Evolutionary conservation across 2,797 vertebrate species (phyloP).

Genomic region (Diglossa cyanea): DNA sequence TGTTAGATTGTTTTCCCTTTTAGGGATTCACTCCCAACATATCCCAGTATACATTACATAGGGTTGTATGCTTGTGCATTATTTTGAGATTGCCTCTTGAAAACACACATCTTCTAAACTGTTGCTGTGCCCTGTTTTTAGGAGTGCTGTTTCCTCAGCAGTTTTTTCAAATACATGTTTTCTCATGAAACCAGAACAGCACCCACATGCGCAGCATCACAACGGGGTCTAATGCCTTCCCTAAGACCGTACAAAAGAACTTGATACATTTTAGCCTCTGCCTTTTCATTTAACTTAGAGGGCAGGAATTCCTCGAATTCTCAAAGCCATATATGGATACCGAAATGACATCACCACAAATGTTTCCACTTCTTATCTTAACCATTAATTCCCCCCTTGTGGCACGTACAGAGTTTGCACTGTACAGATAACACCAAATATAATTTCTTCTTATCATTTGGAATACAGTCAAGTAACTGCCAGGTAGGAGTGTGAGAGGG

Average conservation of each 20-base stretch:
- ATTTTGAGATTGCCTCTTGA: neutral
- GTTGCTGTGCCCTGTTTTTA: neutral
- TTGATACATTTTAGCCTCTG: neutral
- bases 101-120: neutral
- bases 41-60: neutral
- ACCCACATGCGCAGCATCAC: no score
- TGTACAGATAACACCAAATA: neutral
- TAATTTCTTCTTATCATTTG: neutral
- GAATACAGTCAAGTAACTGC: neutral
- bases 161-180: neutral
- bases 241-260: neutral
- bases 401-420: neutral
- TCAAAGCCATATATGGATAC: neutral
- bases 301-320: neutral
- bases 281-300: no score
- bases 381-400: neutral
- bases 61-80: neutral
- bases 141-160: neutral
- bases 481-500: neutral
- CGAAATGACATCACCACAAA: neutral
- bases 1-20: neutral
- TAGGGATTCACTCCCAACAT: fast-evolving
- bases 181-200: neutral
- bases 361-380: neutral
- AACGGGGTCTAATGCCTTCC: neutral